A percentile compares a stretch with the other conserved stretches of the same genome.
These are phyloP conservation scores for Griposia aprilina DNA, from an alignment of 2,888 invertebrate genomes.

Conservation along the genomic window DNA sequence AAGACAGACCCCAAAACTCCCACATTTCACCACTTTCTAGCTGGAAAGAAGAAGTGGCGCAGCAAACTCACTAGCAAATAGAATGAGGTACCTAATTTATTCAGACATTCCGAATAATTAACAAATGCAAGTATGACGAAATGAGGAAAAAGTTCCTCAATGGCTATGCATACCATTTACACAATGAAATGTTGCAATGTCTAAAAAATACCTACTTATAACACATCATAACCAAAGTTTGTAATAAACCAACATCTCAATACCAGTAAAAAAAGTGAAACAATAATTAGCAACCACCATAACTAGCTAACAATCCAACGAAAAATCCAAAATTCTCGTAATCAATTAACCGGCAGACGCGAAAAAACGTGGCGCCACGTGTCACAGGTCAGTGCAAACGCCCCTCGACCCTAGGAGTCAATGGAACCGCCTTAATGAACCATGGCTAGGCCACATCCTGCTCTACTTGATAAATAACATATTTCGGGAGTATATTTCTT, in stretches of 20 bases:
- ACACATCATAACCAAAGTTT: background rate
- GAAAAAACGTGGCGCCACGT: slow-evolving; percentile 82
- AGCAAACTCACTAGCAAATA: background rate
- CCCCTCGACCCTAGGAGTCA: slow-evolving; percentile 56
- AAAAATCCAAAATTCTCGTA: slow-evolving; percentile 43
- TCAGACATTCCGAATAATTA: background rate
- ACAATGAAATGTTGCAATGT: background rate
- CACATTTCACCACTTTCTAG: background rate
- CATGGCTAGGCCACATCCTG: slow-evolving; percentile 74
- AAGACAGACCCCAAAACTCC: background rate
- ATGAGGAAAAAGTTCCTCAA: background rate
- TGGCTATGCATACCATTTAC: background rate
- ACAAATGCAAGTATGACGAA: background rate
- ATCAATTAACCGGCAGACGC: slow-evolving; percentile 71
- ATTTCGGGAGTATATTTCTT: slow-evolving; percentile 34
- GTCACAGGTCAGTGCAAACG: slow-evolving; percentile 83
- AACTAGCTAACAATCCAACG: slow-evolving; percentile 29
- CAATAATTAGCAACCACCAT: slow-evolving; percentile 25
- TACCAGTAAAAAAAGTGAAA: background rate
- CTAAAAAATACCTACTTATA: background rate
- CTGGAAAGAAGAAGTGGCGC: no score
- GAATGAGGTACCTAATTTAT: background rate
- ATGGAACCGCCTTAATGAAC: slow-evolving; percentile 80
- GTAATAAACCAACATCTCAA: background rate
- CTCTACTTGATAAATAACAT: slow-evolving; percentile 52